Evolutionary conservation across 2,113 vertebrate species (phyloP).

Genomic region (Ailurus styani): DNA sequence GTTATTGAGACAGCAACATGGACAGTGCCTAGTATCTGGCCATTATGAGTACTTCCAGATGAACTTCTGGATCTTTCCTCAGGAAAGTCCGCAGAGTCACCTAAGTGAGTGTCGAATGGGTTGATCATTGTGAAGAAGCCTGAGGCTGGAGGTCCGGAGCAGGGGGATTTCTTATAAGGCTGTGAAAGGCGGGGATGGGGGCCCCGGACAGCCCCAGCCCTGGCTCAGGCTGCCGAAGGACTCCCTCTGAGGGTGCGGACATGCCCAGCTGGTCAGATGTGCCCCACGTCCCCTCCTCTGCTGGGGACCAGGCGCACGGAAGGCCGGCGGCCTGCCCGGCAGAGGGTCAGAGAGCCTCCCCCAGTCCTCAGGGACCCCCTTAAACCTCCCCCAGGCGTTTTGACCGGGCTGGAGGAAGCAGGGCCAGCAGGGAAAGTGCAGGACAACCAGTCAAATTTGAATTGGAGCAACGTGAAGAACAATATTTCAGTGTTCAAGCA

Average conservation of each 20-base stretch:
- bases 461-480: accelerated
- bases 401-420: neutral
- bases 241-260: neutral
- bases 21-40: too few species aligned
- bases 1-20: neutral
- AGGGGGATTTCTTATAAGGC: neutral
- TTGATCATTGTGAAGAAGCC: accelerated
- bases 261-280: neutral
- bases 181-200: neutral
- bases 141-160: neutral
- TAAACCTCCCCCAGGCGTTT: neutral
- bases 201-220: neutral
- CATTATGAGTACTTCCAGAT: neutral
- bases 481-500: neutral
- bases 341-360: neutral
- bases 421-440: neutral
- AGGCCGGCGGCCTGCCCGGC: neutral
- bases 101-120: neutral
- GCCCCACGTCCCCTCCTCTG: neutral
- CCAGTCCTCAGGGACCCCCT: neutral
- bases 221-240: neutral
- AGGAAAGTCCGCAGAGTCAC: neutral
- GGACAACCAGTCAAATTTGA: neutral
- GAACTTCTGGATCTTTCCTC: neutral
- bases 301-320: neutral